Percentiles rank a stretch among this genome's conserved stretches.
Conservation (phyloP, 1,140 invertebrate genomes). For the Mya arenaria region DNA sequence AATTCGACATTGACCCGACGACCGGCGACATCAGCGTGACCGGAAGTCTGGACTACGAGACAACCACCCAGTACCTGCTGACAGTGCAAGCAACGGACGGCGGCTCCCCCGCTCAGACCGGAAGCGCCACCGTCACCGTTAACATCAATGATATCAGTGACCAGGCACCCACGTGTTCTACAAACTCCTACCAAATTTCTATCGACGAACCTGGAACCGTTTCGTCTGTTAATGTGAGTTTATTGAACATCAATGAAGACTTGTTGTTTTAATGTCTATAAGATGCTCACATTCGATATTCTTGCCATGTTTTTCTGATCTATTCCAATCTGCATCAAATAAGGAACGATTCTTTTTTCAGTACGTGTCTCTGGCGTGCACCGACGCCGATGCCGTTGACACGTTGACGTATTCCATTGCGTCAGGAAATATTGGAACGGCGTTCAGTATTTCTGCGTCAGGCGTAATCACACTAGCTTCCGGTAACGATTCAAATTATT, state of each 20-base stretch:
- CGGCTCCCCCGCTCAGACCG: conserved; percentile 28
- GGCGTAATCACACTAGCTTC: conserved; percentile 56
- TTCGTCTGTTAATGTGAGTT: not conserved
- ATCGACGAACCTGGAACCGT: conserved; percentile 11
- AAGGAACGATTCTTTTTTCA: too few relatives aligned
- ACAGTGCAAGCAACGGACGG: conserved; percentile 62
- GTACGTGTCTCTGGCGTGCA: conserved; percentile 59
- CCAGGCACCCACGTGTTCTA: conserved; percentile 61
- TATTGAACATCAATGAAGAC: not conserved
- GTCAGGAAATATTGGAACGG: conserved; percentile 52
- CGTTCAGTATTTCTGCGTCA: conserved; percentile 45
- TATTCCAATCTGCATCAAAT: too few relatives aligned
- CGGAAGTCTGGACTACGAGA: conserved; percentile 65
- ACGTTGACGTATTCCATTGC: conserved; percentile 56
- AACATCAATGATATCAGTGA: conserved; percentile 64
- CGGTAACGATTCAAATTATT: conserved; percentile 49
- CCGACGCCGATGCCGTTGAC: conserved; percentile 57
- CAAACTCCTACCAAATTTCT: not conserved
- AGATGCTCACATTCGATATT: too few relatives aligned
- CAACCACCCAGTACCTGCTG: conserved; percentile 54
- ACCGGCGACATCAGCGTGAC: conserved; percentile 63
- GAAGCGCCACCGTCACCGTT: conserved; percentile 51
- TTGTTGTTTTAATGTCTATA: not conserved
- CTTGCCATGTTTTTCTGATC: too few relatives aligned
- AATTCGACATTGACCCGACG: conserved; percentile 62